Evolutionary conservation across 2,113 vertebrate species (phyloP), one percentile per base, ranked within the genome.

Genomic region (Callipepla squamata): DNA sequence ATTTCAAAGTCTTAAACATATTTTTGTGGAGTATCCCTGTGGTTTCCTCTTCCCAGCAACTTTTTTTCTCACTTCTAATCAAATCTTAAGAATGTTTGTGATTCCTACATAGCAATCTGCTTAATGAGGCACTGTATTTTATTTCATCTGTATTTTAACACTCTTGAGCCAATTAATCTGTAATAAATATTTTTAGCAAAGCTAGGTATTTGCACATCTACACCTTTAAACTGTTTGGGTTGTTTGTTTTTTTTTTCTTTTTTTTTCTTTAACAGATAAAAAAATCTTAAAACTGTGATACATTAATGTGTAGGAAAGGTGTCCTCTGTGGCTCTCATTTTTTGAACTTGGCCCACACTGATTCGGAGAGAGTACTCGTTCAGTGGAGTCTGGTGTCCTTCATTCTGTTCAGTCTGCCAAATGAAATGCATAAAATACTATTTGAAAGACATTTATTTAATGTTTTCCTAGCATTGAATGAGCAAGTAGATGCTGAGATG

Each of bases 1-100:
- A 72, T 96, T 96, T 62, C 66, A 22, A 80, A 75, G 28, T 65
- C 63, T 90, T 87, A 59, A 87, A 69, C 14, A 4, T 63, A 38
- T 53, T 87, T 96, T n/a, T 13, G 34, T 48, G 25, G 45, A 47
- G 38, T 75, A 32, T 67, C 87, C 22, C 48, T 42, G 9, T 77
- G 22, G 80, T 96, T 40, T 40, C 40, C 85, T 84, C 25, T 65
- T 81, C 13, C 8, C 40, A 65, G n/a, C 23, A 69, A 79, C 40
- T 70, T 28, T 58, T 94, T 88, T 96, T 58, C 28, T 85, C 95
- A 30, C 74, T 92, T 93, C 38, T 93, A 61, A 92, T 87, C 90
- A 62, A 58, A 90, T 67, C 34, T 32, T 81, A 45, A 76, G 28
- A 73, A 77, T 55, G 34, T 62, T 61, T 70, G 38, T 82, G 44